Conservation (phyloP, 2,797 vertebrate genomes). For the Thalassophryne amazonica region DNA sequence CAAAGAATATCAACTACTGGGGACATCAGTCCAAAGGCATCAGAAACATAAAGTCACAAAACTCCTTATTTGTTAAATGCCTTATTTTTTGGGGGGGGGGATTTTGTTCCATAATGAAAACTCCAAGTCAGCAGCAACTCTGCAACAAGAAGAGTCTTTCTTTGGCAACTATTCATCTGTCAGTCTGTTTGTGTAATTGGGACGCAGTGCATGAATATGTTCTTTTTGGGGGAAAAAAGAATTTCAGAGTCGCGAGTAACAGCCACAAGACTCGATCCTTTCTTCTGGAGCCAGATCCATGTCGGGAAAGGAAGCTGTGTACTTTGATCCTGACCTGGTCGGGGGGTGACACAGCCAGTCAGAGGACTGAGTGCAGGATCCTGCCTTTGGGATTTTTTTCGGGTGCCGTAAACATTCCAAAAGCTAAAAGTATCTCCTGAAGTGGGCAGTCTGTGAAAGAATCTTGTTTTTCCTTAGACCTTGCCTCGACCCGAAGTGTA, state of each 20-base stretch:
- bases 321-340: conserved; percentile 22
- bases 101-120: neutral
- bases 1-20: neutral
- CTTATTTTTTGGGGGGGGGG: too few species aligned
- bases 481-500: conserved; percentile 39
- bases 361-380: neutral
- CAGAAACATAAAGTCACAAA: neutral
- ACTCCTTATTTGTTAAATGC: too few species aligned
- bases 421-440: conserved; percentile 28
- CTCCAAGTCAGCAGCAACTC: neutral
- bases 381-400: conserved; percentile 20
- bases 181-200: neutral
- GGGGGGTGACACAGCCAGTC: conserved; percentile 7
- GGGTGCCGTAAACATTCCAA: conserved; percentile 57
- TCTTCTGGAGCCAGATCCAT: neutral
- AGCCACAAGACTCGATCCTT: neutral
- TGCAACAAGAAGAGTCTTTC: neutral
- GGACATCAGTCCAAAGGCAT: neutral
- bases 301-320: conserved; percentile 3
- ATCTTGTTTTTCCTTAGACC: conserved; percentile 63
- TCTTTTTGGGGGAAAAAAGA: neutral
- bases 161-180: neutral
- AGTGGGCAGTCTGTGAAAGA: conserved; percentile 31
- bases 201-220: neutral
- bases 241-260: neutral